Conservation (phyloP, 2,797 vertebrate genomes). For the Chaetophractus vellerosus region DNA sequence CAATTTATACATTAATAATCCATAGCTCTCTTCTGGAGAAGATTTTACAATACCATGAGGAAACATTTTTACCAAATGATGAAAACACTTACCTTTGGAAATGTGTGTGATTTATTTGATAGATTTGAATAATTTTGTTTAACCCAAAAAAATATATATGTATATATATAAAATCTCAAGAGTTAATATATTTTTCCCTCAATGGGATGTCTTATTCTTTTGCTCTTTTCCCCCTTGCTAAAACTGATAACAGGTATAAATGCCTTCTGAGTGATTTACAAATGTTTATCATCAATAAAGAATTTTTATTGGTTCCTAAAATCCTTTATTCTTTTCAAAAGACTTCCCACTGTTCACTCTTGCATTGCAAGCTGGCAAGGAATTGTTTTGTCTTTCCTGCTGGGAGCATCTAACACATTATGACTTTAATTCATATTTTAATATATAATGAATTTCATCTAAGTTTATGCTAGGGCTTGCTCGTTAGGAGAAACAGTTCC, state of each 20-base stretch:
- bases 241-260: not conserved
- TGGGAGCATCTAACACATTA: not conserved
- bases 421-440: not conserved
- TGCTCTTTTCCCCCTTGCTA: not conserved
- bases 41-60: not conserved
- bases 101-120: not conserved
- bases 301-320: not conserved
- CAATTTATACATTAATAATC: not conserved
- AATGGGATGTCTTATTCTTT: not conserved
- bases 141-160: not conserved
- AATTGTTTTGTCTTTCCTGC: not conserved
- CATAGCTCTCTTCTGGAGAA: not conserved
- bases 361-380: not conserved
- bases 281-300: not conserved
- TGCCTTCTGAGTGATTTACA: not conserved
- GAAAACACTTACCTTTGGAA: not conserved
- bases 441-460: not conserved
- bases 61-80: not conserved
- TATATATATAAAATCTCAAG: not conserved
- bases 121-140: not conserved
- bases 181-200: not conserved
- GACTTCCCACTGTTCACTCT: not conserved
- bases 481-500: not conserved
- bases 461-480: not conserved
- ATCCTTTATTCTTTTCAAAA: not conserved